Evolutionary conservation across 2,797 vertebrate species (phyloP), one percentile per base, ranked within the genome.

Genomic region (Hylomyscus alleni): DNA sequence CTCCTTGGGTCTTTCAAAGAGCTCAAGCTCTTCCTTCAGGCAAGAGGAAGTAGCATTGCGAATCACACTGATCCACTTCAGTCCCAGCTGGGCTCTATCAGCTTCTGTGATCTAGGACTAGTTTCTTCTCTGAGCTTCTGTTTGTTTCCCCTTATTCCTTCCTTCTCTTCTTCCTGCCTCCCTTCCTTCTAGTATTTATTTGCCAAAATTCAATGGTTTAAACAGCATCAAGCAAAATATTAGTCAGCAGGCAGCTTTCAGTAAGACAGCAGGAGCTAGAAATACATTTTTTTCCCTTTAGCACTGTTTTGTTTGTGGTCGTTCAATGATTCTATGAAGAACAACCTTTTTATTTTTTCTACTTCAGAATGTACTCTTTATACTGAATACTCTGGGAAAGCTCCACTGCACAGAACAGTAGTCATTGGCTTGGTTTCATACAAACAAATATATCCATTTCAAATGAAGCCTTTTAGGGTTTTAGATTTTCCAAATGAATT

Each of bases 221-320:
- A 93, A 90, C 50, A 83, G 37, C 72, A 60, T 62, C 52, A 72
- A 52, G 19, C 50, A 86, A 91, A 80, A 86, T 22, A 40, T 75
- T 24, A 75, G 31, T 8, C 65, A 67, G 65, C 56, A 60, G 13
- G 77, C 85, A 47, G 37, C 56, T 54, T 80, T 65, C 19, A 73
- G 29, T 78, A 89, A 92, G n/a, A 89, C 84, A 92, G 89, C 83
- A 17, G 84, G 89, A 67, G 26, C 73, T n/a, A 80, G 91, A 85
- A 93, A 77, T 81, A 22, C 89, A 15, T 80, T 58, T 20, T 20
- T 58, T 76, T 84, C 34, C 29, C 24, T 91, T 93, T 47, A 62
- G 82, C 60, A 47, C 58, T 65, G 0, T 62, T 44, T 31, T 62
- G 9, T 62, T 47, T 47, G 20, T 58, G 72, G 34, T 50, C 73